Evolutionary conservation across 2,797 vertebrate species (phyloP).

Genomic region (Sebastes miniatus): DNA sequence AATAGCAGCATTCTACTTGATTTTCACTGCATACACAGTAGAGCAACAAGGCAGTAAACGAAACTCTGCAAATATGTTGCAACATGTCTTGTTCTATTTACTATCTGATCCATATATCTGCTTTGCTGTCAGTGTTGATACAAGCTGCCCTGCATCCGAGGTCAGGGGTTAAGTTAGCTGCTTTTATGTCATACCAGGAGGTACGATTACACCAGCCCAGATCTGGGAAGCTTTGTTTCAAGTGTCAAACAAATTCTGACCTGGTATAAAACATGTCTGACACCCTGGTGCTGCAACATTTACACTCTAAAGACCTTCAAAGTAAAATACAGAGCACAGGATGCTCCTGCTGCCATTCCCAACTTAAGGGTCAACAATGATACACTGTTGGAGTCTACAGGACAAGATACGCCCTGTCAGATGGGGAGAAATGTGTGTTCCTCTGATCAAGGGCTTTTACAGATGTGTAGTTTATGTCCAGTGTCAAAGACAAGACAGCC

Average conservation of each 20-base stretch:
- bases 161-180: slow-evolving; percentile 29
- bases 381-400: neutral
- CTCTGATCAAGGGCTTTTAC: neutral
- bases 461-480: neutral
- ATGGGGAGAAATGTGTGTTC: neutral
- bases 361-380: neutral
- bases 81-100: slow-evolving; percentile 10
- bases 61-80: neutral
- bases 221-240: slow-evolving; percentile 33
- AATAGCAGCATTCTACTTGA: neutral
- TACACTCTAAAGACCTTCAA: slow-evolving; percentile 1
- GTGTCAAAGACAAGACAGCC: neutral
- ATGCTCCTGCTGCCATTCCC: neutral
- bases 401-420: neutral
- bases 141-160: neutral
- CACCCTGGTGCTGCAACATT: neutral
- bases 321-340: neutral
- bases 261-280: slow-evolving; percentile 22
- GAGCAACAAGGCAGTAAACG: neutral
- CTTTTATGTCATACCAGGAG: slow-evolving; percentile 26
- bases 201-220: slow-evolving; percentile 12
- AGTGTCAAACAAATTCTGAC: slow-evolving; percentile 25
- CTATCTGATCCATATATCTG: slow-evolving; percentile 17
- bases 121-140: slow-evolving; percentile 16
- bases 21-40: neutral